A percentile compares a stretch with the other conserved stretches of the same genome.
phyloP scores from a whole-genome alignment of 2,797 vertebrate genomes.

The Muscicapa striata region DNA sequence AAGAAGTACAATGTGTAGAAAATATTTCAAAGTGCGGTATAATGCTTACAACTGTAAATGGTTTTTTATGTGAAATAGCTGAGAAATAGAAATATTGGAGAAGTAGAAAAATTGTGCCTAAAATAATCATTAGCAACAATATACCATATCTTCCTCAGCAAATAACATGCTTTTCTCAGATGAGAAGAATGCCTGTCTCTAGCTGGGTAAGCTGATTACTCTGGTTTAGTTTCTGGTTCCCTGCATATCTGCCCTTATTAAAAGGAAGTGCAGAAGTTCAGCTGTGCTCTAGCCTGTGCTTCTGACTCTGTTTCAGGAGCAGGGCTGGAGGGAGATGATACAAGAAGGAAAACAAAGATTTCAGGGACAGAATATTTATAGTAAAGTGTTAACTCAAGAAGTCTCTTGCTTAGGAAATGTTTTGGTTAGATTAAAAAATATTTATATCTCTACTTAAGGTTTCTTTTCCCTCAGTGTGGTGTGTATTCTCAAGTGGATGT shows the following conservation, averaged over 20 bases:
- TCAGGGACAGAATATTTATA: neutral
- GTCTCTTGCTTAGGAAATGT: neutral
- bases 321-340: neutral
- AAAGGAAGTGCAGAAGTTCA: slow-evolving; percentile 68
- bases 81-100: neutral
- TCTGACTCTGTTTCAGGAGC: neutral
- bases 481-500: neutral
- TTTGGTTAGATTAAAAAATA: neutral
- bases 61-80: neutral
- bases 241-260: slow-evolving; percentile 55
- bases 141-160: neutral
- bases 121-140: neutral
- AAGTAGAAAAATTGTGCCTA: neutral
- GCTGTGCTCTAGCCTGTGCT: neutral
- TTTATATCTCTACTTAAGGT: neutral
- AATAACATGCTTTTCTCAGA: slow-evolving; percentile 11
- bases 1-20: neutral
- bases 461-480: neutral
- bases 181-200: neutral
- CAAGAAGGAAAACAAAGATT: neutral
- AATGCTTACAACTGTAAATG: neutral
- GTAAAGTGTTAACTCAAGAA: neutral
- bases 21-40: neutral
- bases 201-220: slow-evolving; percentile 50
- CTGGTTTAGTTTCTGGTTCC: slow-evolving; percentile 18